phyloP scores from a whole-genome alignment of 2,797 vertebrate species.

The Centroberyx gerrardi region DNA sequence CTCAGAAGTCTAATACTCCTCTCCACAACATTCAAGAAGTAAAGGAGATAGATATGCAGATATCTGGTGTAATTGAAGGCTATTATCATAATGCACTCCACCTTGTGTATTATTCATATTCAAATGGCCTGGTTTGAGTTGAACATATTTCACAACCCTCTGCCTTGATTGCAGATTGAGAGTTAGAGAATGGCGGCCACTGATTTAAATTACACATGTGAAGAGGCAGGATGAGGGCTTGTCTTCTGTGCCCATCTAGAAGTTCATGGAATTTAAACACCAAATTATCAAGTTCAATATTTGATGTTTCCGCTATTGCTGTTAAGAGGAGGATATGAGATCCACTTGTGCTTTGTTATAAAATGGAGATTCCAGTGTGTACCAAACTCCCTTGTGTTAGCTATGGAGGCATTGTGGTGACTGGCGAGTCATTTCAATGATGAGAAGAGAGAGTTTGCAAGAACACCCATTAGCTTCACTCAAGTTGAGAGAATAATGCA shows the following conservation, averaged over 20 bases:
- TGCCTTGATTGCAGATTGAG: conserved; percentile 82
- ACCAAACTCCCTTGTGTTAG: conserved; percentile 48
- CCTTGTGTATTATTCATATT: conserved; percentile 83
- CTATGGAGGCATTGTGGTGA: conserved; percentile 29
- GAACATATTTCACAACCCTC: conserved; percentile 77
- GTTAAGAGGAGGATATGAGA: conserved; percentile 74
- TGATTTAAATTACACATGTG: conserved; percentile 79
- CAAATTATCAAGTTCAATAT: conserved; percentile 79
- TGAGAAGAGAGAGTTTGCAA: conserved; percentile 51
- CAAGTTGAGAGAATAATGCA: conserved; percentile 60
- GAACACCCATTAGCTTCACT: conserved; percentile 64
- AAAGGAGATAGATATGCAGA: conserved; percentile 76
- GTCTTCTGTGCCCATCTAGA: conserved; percentile 63
- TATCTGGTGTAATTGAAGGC: conserved; percentile 81
- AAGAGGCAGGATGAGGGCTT: conserved; percentile 73
- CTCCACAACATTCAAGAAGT: conserved; percentile 64
- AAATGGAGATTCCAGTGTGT: conserved; percentile 62
- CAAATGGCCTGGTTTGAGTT: conserved; percentile 81
- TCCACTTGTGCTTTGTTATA: conserved; percentile 70
- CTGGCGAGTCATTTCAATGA: conserved; percentile 56
- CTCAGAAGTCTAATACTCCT: conserved; percentile 59
- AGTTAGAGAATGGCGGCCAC: conserved; percentile 71
- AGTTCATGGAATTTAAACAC: conserved; percentile 75
- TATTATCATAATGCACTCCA: conserved; percentile 84
- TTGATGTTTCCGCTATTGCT: conserved; percentile 73